Percentiles rank a stretch among this genome's conserved stretches.
These are phyloP conservation scores for Piprites chloris DNA, from an alignment of 2,113 vertebrate genomes.

Conservation along the genomic window DNA sequence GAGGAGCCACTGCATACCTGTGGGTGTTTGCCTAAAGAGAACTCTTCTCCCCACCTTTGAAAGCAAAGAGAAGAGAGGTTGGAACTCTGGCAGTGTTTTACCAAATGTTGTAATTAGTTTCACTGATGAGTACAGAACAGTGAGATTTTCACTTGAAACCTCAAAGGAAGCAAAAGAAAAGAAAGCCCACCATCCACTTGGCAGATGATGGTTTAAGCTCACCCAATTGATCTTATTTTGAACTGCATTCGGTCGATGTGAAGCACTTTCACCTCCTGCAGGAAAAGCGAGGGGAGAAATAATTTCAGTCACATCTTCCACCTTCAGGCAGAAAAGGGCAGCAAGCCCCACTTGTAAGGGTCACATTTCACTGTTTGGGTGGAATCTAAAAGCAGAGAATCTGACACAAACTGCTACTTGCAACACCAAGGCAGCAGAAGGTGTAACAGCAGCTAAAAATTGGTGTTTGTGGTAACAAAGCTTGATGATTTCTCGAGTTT, in stretches of 20 bases:
- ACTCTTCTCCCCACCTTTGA: conserved; percentile 94
- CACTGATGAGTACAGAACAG: background rate
- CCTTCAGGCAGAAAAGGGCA: background rate
- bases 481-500: background rate
- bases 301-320: background rate
- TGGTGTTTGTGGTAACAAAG: background rate
- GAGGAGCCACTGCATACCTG: conserved; percentile 78
- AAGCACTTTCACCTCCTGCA: conserved; percentile 93
- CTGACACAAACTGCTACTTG: background rate
- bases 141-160: background rate
- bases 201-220: background rate
- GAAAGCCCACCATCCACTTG: background rate
- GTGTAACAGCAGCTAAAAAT: background rate
- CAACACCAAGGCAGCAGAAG: background rate
- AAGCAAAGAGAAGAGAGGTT: conserved; percentile 2
- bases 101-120: background rate
- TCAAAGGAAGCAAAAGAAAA: background rate
- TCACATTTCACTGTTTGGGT: background rate
- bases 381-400: background rate
- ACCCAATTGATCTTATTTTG: conserved; percentile 94
- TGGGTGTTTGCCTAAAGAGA: conserved; percentile 89
- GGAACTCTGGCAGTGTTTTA: background rate
- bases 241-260: conserved; percentile 83
- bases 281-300: background rate
- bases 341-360: background rate